phyloP scores from a whole-genome alignment of 1,140 invertebrate genomes.

The Amphibalanus amphitrite region DNA sequence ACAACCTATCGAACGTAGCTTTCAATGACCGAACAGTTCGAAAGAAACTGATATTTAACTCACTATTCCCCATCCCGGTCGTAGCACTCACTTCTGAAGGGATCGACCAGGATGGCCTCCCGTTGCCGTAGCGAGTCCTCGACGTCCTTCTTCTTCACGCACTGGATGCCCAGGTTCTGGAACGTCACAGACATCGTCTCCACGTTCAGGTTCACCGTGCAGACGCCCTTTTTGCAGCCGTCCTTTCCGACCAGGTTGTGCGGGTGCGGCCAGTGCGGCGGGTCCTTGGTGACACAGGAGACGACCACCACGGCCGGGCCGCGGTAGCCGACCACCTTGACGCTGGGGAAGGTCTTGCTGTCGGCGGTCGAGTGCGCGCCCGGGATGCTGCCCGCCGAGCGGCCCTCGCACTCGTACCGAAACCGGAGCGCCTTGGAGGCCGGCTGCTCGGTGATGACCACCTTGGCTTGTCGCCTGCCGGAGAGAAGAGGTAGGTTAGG shows the following conservation, averaged over 20 bases:
- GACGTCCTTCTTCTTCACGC: slow-evolving; percentile 89
- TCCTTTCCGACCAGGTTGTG: slow-evolving; percentile 92
- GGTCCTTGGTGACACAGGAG: slow-evolving; percentile 85
- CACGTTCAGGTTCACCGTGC: slow-evolving; percentile 54
- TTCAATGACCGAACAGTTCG: too few species aligned
- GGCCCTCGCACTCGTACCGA: slow-evolving; percentile 88
- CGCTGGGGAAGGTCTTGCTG: slow-evolving; percentile 81
- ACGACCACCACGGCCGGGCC: slow-evolving; percentile 75
- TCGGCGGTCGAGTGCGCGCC: slow-evolving; percentile 72
- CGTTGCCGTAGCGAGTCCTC: slow-evolving; percentile 60
- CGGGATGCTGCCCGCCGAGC: slow-evolving; percentile 89
- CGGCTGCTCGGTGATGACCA: slow-evolving; percentile 78
- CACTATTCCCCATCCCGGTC: too few species aligned
- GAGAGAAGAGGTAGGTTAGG: too few species aligned
- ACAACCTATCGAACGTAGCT: too few species aligned
- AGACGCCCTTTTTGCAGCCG: slow-evolving; percentile 77
- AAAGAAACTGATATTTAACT: too few species aligned
- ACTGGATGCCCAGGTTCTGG: slow-evolving; percentile 87
- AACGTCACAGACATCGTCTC: slow-evolving; percentile 65
- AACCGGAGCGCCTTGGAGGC: slow-evolving; percentile 75
- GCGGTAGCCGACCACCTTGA: slow-evolving; percentile 58
- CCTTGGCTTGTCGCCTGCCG: slow-evolving; percentile 29
- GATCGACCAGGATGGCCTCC: slow-evolving; percentile 77
- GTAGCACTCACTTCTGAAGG: slow-evolving; percentile 63
- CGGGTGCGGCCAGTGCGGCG: slow-evolving; percentile 75